Evolutionary conservation across 2,797 vertebrate genomes (phyloP), one percentile per base, ranked within the genome.

Genomic region (Ataeniobius toweri): DNA sequence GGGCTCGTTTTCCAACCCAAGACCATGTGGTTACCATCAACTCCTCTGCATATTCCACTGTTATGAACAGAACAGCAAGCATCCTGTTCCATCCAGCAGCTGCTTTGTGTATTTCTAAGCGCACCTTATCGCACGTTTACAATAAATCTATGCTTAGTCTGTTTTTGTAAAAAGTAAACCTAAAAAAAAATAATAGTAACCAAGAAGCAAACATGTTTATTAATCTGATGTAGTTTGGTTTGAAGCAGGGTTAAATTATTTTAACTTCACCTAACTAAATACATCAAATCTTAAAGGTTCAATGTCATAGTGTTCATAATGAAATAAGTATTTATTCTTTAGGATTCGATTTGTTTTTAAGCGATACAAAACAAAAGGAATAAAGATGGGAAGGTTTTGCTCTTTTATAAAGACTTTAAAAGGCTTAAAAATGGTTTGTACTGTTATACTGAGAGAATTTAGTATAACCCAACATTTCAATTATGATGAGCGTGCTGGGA

Each of bases 401-500:
- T 39, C 24, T 71, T 59, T 79, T 71, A 51, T 73, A 72, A 50
- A 59, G 69, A 24, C 71, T 69, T 56, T 14, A 78, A 78, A 12
- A 48, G 44, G 67, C 39, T 71, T n/a, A 51, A 36, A 73, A 58
- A 63, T n/a, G 13, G 9, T 44, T 58, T 50, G 39, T 71, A 48
- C 67, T 28, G 51, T 58, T 75, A 63, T 75, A 73, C 67, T 74
- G 44, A 72, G 55, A 46, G n/a, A 71, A 78, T 48, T 63, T 31
- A 72, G 48, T 20, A 69, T 63, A 71, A 72, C 72, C 81, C 68
- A 73, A 71, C 71, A 56, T 87, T 80, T 79, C 16, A 7, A 80
- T 81, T 81, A 80, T 67, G 79, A 83, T 79, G 72, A 71, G 75
- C 56, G 67, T 1, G 3, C 10, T 72, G 68, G 78, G 72, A 85